Percentiles rank a stretch among this genome's conserved stretches.
Conservation (phyloP, 2,113 vertebrate genomes). For the Enhydra lutris region DNA sequence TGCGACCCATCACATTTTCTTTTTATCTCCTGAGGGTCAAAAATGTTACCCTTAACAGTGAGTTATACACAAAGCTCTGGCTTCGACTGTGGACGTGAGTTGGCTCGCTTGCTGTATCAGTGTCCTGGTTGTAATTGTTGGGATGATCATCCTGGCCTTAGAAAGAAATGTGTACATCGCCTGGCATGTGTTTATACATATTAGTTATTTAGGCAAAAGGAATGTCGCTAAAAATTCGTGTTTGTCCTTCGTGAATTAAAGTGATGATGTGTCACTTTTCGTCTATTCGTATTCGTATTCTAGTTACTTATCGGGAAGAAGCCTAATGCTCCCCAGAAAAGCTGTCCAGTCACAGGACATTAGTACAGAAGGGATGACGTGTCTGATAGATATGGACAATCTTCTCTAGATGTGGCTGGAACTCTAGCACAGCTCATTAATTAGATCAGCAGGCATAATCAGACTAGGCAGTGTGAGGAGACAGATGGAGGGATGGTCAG, state of each 20-base stretch:
- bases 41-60: background rate
- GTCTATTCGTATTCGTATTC: background rate
- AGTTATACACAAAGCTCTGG: background rate
- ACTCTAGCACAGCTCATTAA: background rate
- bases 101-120: background rate
- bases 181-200: background rate
- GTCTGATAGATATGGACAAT: background rate
- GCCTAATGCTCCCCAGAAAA: background rate
- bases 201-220: background rate
- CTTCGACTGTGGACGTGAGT: background rate
- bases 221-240: background rate
- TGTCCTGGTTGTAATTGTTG: background rate
- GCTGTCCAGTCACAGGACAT: background rate
- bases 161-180: background rate
- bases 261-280: background rate
- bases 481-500: background rate
- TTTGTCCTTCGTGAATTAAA: background rate
- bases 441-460: background rate
- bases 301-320: background rate
- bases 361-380: background rate
- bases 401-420: background rate
- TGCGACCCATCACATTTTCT: background rate
- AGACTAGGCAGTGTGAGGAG: background rate
- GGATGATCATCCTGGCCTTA: background rate
- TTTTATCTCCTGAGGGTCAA: background rate